Conservation (phyloP, 2,797 vertebrate genomes). For the Echeneis naucrates region DNA sequence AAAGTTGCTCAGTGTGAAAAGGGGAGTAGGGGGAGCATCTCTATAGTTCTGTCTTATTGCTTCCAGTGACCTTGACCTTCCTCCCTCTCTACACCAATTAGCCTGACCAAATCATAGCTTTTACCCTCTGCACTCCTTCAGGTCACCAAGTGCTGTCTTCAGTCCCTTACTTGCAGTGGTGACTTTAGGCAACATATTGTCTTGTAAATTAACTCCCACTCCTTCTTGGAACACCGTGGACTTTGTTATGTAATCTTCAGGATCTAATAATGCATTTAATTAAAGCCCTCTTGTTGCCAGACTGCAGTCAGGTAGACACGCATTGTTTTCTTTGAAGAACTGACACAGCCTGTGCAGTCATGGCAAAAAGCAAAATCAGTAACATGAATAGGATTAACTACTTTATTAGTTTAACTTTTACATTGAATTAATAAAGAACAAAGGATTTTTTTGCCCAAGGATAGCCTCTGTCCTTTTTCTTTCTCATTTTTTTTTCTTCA, state of each 20-base stretch:
- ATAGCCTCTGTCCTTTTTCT: not conserved
- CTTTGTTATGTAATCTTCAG: constrained; percentile 67
- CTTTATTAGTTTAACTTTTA: constrained; percentile 15
- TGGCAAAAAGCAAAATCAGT: not conserved
- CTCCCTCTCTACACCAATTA: constrained; percentile 3
- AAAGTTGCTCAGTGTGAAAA: constrained; percentile 21
- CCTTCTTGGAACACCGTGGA: constrained; percentile 47
- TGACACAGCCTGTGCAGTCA: not conserved
- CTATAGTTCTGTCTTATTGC: constrained; percentile 31
- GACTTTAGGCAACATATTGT: constrained; percentile 31
- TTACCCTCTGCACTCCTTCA: not conserved
- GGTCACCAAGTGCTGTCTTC: constrained; percentile 40
- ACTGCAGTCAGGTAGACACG: constrained; percentile 33
- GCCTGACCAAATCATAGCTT: not conserved
- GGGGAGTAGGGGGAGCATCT: constrained; percentile 21
- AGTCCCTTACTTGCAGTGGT: constrained; percentile 27
- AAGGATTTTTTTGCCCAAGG: constrained; percentile 11
- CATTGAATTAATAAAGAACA: constrained; percentile 13
- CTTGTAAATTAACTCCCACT: constrained; percentile 57
- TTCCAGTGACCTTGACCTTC: constrained; percentile 36
- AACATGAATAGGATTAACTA: not conserved
- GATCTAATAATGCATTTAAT: constrained; percentile 67
- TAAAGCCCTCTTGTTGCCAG: constrained; percentile 44
- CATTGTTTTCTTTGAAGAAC: constrained; percentile 31
- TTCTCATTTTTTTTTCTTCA: not conserved